Evolutionary conservation across 2,797 vertebrate species (phyloP), one percentile per base, ranked within the genome.

Genomic region (Serranus cabrilla): DNA sequence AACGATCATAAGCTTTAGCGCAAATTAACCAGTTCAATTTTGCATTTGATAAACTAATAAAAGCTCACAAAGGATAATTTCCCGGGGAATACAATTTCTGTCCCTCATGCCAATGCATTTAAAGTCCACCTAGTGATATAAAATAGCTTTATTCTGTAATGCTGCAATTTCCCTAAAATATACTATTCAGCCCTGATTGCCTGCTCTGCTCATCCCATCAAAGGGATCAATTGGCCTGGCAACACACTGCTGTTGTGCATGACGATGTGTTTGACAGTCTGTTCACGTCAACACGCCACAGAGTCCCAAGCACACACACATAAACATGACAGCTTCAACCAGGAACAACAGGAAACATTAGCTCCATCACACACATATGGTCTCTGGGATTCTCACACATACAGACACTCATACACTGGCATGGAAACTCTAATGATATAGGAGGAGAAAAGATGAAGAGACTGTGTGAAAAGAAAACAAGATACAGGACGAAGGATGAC

Each of bases 231-330:
- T 78, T 72, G 78, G 78, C 73, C 80, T 31, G 68, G 82, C 74
- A 83, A 64, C 78, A 58, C 67, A 64, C 37, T 78, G 74, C 76
- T 78, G 73, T 78, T 71, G 67, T 61, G 73, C 45, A 71, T n/a
- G 23, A 40, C 88, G 84, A 83, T 46, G 43, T 79, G 72, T 88
- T 90, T 92, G 58, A 81, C 67, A 88, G 82, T 86, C 71, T 7
- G 21, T 80, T 74, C 84, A 87, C 77, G 64, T 84, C 80, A 77
- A 71, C 49, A 27, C 12, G 7, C 20, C 4, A 31, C 4, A 11
- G 16, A 61, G 40, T 20, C 27, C 20, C 12, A 3, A 14, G 18
- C 23, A 60, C 42, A 51, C 23, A 46, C 49, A 56, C 11, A 2
- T 2, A 45, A 51, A 65, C 45, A 65, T 2, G 5, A 23, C 18